Conservation (phyloP, 1,140 invertebrate genomes). For the Ceratina calcarata region DNA sequence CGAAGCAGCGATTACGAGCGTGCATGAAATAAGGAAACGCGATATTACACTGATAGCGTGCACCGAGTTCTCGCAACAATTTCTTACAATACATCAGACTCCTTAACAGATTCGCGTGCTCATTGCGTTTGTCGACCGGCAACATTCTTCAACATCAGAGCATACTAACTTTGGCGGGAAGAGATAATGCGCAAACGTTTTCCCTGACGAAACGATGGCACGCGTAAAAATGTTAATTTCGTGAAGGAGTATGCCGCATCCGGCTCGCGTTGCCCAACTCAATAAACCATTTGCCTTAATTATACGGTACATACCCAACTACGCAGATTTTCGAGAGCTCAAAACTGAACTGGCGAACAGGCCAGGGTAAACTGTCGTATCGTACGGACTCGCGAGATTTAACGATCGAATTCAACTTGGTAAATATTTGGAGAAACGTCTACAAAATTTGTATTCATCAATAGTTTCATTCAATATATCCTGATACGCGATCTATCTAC, state of each 20-base stretch:
- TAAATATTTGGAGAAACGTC: conserved; percentile 39
- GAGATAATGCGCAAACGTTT: neutral
- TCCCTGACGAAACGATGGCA: no score
- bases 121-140: no score
- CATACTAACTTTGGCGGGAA: no score
- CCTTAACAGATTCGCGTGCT: no score
- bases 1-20: neutral
- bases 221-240: neutral
- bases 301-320: neutral
- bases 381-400: neutral
- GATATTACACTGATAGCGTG: neutral
- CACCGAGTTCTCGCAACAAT: no score
- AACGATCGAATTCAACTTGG: neutral
- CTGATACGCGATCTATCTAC: no score
- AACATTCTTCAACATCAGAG: no score
- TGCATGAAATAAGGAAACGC: neutral
- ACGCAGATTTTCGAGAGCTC: neutral
- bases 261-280: conserved; percentile 2
- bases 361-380: neutral
- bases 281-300: conserved; percentile 28
- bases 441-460: neutral
- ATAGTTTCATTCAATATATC: conserved; percentile 39
- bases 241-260: conserved; percentile 14
- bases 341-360: neutral
- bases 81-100: no score